Evolutionary conservation across 35 echinoderm and acorn worm species (phyloP), one percentile per base, ranked within the genome.

Genomic region (Ophioderma brevispina): DNA sequence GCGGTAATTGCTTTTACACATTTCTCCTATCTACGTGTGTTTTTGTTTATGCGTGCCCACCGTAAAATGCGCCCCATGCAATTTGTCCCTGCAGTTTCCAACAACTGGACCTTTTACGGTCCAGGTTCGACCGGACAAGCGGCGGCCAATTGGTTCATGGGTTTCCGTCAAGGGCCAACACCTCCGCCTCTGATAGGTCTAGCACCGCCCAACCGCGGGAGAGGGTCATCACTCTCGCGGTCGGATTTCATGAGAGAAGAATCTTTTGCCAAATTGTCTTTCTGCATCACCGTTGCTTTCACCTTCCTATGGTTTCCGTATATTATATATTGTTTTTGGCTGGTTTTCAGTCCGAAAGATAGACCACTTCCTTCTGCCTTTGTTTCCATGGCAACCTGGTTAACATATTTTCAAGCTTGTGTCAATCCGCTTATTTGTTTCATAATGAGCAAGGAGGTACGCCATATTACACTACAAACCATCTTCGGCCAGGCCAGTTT

Each of bases 41-140:
- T 99, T 38, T 77, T 95, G 25, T 99, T 95, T 76, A 95, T 99
- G 93, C 87, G 94, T 33, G 88, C 90, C 33, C 97, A 99, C 85
- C 90, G 97, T 17, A 92, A 92, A 78, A 98, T 98, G 96, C 90
- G 90, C 14, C 96, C 96, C 17, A 76, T 95, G 56, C 85, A 92
- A 42, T 98, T 95, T 79, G 91, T 98, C 30, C 96, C 96, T 36
- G 96, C 96, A 35, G 92, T 92, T 38, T 98, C 96, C 33, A 92
- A 83, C 80, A 92, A 91, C 77, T 98, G 96, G 96, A 98, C 96
- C 39, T 98, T 98, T 79, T 98, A 98, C 79, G 96, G 96, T 0
- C 96, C 96, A 75, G 96, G 96, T 30, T 94, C 95, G 0, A 98
- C 93, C 4, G 93, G 93, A 28, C 86, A 92, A 55, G 93, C 93